Evolutionary conservation across 2,888 invertebrate genomes (phyloP).

Genomic region (Drosophila prolongata): DNA sequence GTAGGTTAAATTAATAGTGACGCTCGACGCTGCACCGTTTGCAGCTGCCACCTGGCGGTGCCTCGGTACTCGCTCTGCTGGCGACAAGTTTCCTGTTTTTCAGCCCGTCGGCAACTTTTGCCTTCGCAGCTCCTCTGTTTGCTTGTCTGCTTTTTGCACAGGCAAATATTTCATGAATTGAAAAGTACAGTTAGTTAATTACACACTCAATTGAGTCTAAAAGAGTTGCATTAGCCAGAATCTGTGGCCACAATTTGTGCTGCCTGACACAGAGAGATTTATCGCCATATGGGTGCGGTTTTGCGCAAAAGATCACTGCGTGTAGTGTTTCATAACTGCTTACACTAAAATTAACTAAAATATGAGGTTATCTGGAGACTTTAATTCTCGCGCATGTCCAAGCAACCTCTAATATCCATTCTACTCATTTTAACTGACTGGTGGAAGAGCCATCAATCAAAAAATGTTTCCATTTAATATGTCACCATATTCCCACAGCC

Average conservation of each 20-base stretch:
- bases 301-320: background rate
- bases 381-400: background rate
- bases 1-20: constrained; percentile 83
- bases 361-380: background rate
- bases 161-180: constrained; percentile 74
- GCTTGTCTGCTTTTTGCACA: constrained; percentile 30
- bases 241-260: constrained; percentile 49
- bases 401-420: constrained; percentile 7
- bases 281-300: constrained; percentile 50
- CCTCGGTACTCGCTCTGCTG: constrained; percentile 28
- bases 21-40: constrained; percentile 57
- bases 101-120: constrained; percentile 39
- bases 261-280: constrained; percentile 67
- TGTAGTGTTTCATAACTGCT: too few relatives aligned
- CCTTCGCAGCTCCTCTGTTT: constrained; percentile 15
- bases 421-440: constrained; percentile 34
- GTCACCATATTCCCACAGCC: constrained; percentile 57
- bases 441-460: constrained; percentile 65
- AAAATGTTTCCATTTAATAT: constrained; percentile 58
- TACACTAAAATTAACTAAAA: background rate
- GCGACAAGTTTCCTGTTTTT: constrained; percentile 33
- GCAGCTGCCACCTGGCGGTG: constrained; percentile 65
- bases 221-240: constrained; percentile 66
- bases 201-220: constrained; percentile 75
- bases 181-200: constrained; percentile 80